Percentiles rank a stretch among this genome's conserved stretches.
Conservation (phyloP, 2,113 vertebrate genomes). For the Clinocottus analis region DNA sequence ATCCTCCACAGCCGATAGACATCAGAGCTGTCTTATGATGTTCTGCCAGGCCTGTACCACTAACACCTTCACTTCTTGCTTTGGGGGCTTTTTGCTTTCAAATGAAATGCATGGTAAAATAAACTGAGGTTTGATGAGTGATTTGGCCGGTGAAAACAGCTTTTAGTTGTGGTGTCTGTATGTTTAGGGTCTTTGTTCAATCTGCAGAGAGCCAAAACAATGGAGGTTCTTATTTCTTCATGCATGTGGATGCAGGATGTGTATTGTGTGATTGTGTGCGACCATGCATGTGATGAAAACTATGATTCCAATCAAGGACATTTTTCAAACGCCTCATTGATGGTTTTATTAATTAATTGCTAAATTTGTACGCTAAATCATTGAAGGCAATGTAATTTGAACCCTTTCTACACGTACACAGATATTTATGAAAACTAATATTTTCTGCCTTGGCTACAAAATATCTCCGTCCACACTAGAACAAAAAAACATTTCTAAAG, state of each 20-base stretch:
- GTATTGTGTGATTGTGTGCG: not conserved
- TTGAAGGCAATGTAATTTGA: slow-evolving; percentile 30
- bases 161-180: not conserved
- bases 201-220: too few relatives aligned
- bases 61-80: slow-evolving; percentile 9
- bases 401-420: not conserved
- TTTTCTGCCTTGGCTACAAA: not conserved
- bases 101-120: slow-evolving; percentile 13
- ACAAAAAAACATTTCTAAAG: not conserved
- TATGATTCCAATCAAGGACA: slow-evolving; percentile 7
- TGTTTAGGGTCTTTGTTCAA: slow-evolving; percentile 9
- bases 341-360: too few relatives aligned
- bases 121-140: slow-evolving; percentile 11
- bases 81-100: not conserved
- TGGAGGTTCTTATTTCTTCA: not conserved
- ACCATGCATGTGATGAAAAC: slow-evolving; percentile 14
- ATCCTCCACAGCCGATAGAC: not conserved
- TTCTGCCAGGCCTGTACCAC: not conserved
- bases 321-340: slow-evolving; percentile 43
- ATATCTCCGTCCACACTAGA: not conserved
- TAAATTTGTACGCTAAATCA: slow-evolving; percentile 31
- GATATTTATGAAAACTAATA: not conserved
- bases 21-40: slow-evolving; percentile 1
- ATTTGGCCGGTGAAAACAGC: not conserved
- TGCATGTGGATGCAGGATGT: not conserved